Evolutionary conservation across 2,797 vertebrate genomes (phyloP).

Genomic region (Dendrocincla fuliginosa): DNA sequence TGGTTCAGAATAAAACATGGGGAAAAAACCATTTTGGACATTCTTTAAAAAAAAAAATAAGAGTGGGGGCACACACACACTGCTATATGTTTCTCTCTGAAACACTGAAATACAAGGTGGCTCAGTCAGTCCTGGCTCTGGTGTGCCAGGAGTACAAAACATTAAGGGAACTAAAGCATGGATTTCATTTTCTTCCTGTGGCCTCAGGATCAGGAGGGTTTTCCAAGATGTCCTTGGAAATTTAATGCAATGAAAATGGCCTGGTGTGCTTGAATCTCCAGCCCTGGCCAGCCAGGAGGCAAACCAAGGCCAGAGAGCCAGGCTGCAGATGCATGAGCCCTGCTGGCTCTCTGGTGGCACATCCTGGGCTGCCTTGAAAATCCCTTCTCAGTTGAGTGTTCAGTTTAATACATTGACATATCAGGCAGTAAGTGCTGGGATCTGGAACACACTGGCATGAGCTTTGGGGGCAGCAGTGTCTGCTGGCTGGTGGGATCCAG

Average conservation of each 20-base stretch:
- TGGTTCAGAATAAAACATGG: background rate
- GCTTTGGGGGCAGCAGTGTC: background rate
- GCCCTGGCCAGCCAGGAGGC: background rate
- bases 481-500: background rate
- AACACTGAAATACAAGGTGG: background rate
- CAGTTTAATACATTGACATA: background rate
- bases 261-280: background rate
- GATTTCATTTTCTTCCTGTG: background rate
- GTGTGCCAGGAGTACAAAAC: background rate
- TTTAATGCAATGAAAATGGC: background rate
- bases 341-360: background rate
- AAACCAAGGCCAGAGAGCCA: background rate
- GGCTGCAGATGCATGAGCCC: background rate
- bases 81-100: background rate
- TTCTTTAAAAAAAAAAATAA: background rate
- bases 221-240: background rate
- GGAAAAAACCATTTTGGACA: background rate
- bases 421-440: background rate
- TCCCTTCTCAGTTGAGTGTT: rapidly evolving
- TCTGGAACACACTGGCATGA: rapidly evolving
- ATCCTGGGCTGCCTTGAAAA: background rate
- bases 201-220: background rate
- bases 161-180: background rate
- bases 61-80: background rate
- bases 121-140: background rate